Percentiles rank a stretch among this genome's conserved stretches.
phyloP scores from a whole-genome alignment of 2,113 vertebrate species.

The Asarcornis scutulata region DNA sequence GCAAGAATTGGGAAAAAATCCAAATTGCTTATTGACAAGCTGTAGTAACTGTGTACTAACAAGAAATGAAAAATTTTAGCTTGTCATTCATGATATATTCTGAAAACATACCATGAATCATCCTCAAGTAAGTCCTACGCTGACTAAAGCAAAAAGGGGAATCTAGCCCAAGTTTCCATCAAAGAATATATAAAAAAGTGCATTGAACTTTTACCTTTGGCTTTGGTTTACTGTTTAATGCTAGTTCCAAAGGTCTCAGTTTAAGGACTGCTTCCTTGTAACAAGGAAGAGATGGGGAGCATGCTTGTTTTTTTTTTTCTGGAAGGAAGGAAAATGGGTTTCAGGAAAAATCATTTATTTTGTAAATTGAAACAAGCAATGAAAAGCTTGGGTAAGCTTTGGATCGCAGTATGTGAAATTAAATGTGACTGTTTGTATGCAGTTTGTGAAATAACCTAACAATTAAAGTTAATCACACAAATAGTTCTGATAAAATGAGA shows the following conservation, averaged over 20 bases:
- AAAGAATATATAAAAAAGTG: background rate
- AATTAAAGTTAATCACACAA: background rate
- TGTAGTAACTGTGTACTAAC: background rate
- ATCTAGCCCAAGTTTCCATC: background rate
- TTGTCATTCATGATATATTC: background rate
- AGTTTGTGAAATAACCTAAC: background rate
- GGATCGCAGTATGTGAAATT: background rate
- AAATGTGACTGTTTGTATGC: background rate
- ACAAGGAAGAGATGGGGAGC: background rate
- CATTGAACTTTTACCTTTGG: background rate
- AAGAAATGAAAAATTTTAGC: background rate
- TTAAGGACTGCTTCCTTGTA: background rate
- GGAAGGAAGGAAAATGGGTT: background rate
- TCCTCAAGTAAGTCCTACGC: background rate
- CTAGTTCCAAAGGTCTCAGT: background rate
- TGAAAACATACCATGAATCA: background rate
- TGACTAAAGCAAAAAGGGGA: background rate
- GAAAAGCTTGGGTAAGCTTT: background rate
- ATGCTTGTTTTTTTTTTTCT: background rate
- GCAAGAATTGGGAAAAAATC: background rate
- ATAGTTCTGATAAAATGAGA: background rate
- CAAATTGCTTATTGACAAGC: constrained; percentile 40
- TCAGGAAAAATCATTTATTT: background rate
- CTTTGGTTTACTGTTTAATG: background rate
- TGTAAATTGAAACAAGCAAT: background rate